A percentile compares a stretch with the other conserved stretches of the same genome.
These are phyloP conservation scores for Eilema caniola DNA, from an alignment of 2,888 invertebrate genomes.

Conservation along the genomic window DNA sequence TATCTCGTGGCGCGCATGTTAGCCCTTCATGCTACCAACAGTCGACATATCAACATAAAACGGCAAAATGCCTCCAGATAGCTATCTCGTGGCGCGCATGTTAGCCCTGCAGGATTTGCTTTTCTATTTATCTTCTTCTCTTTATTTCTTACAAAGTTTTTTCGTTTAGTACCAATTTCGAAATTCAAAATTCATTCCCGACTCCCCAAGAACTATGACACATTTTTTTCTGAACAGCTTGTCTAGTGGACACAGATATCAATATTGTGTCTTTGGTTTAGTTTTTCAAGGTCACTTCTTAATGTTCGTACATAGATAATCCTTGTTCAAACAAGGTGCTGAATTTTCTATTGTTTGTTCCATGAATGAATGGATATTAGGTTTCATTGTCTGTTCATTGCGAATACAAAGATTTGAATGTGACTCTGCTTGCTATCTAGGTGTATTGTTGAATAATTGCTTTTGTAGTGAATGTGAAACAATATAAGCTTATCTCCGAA, in stretches of 20 bases:
- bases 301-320: not conserved
- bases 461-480: not conserved
- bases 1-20: too few species aligned
- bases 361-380: conserved; percentile 13
- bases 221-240: too few species aligned
- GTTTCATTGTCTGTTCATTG: conserved; percentile 5
- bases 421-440: not conserved
- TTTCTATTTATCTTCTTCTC: not conserved
- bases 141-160: not conserved
- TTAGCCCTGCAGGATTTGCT: not conserved
- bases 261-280: not conserved
- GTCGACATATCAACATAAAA: too few species aligned
- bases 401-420: conserved; percentile 1
- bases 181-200: too few species aligned
- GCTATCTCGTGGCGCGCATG: too few species aligned
- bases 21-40: too few species aligned
- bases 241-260: too few species aligned
- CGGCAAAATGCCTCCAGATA: too few species aligned
- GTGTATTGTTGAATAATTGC: not conserved
- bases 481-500: not conserved
- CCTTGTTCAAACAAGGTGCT: not conserved
- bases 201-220: too few species aligned
- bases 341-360: conserved; percentile 36
- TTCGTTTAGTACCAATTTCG: not conserved
- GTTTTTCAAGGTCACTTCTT: not conserved